phyloP scores from a whole-genome alignment of 1,140 invertebrate species.

The Schlechtendalia chinensis region DNA sequence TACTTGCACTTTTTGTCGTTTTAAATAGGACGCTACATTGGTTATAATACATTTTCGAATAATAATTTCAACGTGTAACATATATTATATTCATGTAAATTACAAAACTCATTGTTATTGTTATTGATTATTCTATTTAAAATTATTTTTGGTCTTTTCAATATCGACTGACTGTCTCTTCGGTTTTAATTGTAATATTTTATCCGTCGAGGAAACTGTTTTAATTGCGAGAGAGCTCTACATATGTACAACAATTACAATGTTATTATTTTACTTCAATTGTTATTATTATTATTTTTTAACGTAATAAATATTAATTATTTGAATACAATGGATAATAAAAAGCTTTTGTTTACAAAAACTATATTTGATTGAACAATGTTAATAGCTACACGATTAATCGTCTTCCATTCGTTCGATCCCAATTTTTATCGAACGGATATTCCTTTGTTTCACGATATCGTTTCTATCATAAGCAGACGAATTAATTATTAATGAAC shows the following conservation, averaged over 20 bases:
- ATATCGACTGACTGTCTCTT: neutral
- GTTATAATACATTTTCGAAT: too few species aligned
- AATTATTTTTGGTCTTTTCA: neutral
- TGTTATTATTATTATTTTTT: constrained; percentile 26
- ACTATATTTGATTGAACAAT: neutral
- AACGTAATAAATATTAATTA: neutral
- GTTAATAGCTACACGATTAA: neutral
- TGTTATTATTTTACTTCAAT: constrained; percentile 4
- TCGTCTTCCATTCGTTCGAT: neutral
- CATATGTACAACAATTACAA: neutral
- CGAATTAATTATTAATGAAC: neutral
- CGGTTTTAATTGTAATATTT: neutral
- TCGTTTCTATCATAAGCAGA: neutral
- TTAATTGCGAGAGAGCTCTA: neutral
- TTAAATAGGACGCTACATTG: too few species aligned
- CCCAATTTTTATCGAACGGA: neutral
- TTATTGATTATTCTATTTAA: too few species aligned
- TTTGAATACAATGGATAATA: constrained; percentile 13
- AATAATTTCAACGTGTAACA: neutral
- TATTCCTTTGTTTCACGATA: neutral
- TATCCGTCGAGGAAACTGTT: neutral
- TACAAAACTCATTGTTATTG: too few species aligned
- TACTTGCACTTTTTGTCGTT: too few species aligned
- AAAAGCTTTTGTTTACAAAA: constrained; percentile 17
- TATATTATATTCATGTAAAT: neutral